These are phyloP conservation scores for Antheraea pernyi DNA, from an alignment of 1,140 invertebrate genomes.

Conservation along the genomic window DNA sequence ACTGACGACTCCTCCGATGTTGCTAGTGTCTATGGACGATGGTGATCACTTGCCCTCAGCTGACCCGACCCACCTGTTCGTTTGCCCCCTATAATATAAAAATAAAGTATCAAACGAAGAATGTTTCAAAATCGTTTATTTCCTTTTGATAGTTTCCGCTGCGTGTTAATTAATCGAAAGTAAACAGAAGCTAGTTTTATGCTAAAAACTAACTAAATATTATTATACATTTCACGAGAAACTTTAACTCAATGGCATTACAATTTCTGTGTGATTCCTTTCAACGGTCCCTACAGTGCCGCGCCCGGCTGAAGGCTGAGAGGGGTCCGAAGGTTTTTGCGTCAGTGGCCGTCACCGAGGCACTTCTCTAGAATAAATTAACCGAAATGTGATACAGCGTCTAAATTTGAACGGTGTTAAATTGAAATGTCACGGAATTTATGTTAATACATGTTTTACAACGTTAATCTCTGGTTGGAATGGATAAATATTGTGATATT, in stretches of 20 bases:
- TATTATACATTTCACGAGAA: not conserved
- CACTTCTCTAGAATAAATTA: slow-evolving; percentile 1
- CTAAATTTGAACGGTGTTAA: slow-evolving; percentile 3
- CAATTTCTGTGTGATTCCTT: not conserved
- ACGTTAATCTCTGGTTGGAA: not conserved
- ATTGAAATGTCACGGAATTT: slow-evolving; percentile 1
- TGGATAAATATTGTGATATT: not conserved
- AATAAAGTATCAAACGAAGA: no score
- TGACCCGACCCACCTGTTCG: no score
- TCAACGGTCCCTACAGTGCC: not conserved
- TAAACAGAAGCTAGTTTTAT: no score
- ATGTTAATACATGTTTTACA: not conserved
- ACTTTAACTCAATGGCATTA: not conserved
- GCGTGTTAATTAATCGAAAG: no score
- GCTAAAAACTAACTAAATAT: no score
- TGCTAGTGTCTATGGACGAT: no score
- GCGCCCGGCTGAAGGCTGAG: not conserved
- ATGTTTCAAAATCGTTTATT: no score
- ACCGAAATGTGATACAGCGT: slow-evolving; percentile 1
- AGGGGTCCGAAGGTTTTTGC: not conserved
- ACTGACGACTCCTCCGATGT: no score
- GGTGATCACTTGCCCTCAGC: no score
- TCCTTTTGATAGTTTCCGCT: no score
- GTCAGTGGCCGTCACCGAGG: not conserved
- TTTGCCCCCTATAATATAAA: no score